Conservation (phyloP, 2,113 vertebrate genomes). For the Phycodurus eques region DNA sequence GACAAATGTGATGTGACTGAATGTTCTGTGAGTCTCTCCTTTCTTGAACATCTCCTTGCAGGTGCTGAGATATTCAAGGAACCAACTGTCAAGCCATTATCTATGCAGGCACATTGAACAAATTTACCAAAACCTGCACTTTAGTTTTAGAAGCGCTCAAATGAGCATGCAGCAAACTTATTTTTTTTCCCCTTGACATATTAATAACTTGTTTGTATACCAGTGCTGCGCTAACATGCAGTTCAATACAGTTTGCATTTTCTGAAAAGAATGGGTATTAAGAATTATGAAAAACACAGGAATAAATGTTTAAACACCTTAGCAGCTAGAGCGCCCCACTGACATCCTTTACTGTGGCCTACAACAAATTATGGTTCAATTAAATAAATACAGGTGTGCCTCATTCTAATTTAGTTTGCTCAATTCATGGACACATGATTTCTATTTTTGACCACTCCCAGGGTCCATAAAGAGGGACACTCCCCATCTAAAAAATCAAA, state of each 20-base stretch:
- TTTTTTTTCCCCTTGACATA: conserved; percentile 5
- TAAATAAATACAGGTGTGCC: conserved; percentile 35
- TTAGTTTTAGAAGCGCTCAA: conserved; percentile 36
- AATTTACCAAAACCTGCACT: conserved; percentile 56
- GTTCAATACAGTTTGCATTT: background rate
- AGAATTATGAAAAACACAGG: conserved; percentile 34
- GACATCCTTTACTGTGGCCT: conserved; percentile 22
- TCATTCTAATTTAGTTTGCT: conserved; percentile 33
- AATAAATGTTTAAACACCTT: conserved; percentile 46
- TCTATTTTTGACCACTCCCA: background rate
- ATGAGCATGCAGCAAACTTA: conserved; percentile 18
- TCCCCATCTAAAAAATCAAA: background rate
- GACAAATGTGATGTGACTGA: conserved; percentile 70
- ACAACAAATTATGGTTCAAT: conserved; percentile 44
- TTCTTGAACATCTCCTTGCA: too few species aligned
- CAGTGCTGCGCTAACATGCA: background rate
- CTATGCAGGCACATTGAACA: conserved; percentile 69
- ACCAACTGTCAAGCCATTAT: conserved; percentile 73
- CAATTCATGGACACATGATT: conserved; percentile 19
- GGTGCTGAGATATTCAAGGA: conserved; percentile 63
- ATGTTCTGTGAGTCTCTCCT: too few species aligned
- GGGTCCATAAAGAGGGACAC: background rate
- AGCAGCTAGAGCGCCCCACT: conserved; percentile 40
- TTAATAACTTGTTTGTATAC: background rate
- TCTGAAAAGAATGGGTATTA: conserved; percentile 26